Conservation (phyloP, 1,140 invertebrate species). For the Tribolium castaneum region DNA sequence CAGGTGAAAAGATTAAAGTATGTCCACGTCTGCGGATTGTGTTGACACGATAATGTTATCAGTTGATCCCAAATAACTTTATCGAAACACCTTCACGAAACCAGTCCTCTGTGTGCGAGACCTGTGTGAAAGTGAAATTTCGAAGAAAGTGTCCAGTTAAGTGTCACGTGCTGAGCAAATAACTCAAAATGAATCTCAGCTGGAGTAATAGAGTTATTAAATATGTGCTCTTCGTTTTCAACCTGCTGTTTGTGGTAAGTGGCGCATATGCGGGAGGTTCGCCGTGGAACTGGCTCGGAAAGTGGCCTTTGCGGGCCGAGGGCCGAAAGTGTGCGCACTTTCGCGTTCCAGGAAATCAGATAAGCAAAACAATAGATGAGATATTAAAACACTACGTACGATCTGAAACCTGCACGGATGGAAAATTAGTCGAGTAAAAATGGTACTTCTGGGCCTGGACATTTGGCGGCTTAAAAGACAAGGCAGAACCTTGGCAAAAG, state of each 20-base stretch:
- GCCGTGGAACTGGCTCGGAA: too few species aligned
- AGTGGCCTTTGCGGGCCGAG: too few species aligned
- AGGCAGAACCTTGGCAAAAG: neutral
- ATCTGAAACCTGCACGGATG: too few species aligned
- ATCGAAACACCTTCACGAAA: neutral
- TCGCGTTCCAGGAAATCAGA: neutral
- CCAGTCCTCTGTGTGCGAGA: neutral
- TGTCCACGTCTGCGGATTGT: constrained; percentile 17
- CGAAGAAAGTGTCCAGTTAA: constrained; percentile 1
- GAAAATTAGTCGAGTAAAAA: too few species aligned
- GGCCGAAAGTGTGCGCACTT: neutral
- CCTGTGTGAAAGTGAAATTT: constrained; percentile 4
- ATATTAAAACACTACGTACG: neutral
- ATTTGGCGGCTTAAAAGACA: constrained; percentile 36
- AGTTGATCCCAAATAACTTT: constrained; percentile 14
- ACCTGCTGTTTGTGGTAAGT: constrained; percentile 60
- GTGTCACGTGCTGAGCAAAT: constrained; percentile 2
- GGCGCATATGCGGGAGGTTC: too few species aligned
- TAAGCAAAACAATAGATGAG: neutral
- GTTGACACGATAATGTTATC: constrained; percentile 26
- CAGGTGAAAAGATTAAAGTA: constrained; percentile 25
- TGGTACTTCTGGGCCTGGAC: constrained; percentile 28
- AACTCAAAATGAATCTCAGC: constrained; percentile 52
- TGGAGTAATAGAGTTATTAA: constrained; percentile 58
- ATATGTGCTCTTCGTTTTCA: constrained; percentile 54